A percentile compares a stretch with the other conserved stretches of the same genome.
phyloP scores from a whole-genome alignment of 2,113 vertebrate species.

The Tichodroma muraria region DNA sequence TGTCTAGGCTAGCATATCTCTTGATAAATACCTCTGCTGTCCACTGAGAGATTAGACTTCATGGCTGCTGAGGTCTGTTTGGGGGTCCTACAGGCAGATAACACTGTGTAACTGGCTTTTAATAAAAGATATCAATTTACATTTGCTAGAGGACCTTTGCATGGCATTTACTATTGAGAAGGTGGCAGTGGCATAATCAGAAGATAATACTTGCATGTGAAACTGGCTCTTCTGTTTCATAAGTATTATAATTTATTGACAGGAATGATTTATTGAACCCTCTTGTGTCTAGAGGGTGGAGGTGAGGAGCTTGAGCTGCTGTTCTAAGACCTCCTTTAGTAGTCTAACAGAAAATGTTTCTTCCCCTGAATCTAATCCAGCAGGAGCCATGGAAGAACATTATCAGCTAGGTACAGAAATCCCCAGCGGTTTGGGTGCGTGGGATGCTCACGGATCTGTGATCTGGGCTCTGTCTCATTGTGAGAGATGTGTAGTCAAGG shows the following conservation, averaged over 20 bases:
- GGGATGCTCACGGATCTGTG: background rate
- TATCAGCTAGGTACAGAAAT: slow-evolving; percentile 67
- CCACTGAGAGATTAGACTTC: slow-evolving; percentile 40
- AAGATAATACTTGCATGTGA: background rate
- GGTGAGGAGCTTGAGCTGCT: slow-evolving; percentile 9
- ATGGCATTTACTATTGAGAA: background rate
- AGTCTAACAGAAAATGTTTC: slow-evolving; percentile 69
- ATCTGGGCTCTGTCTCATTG: slow-evolving; percentile 40
- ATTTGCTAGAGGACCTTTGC: background rate
- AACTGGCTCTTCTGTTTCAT: background rate
- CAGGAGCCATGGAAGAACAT: slow-evolving; percentile 64
- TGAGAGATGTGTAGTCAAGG: slow-evolving; percentile 48
- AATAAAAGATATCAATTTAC: background rate
- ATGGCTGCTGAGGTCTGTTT: background rate
- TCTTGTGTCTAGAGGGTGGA: slow-evolving; percentile 20
- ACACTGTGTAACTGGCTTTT: background rate
- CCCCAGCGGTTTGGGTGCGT: background rate
- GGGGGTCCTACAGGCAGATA: slow-evolving; percentile 11
- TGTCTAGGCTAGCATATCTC: slow-evolving; percentile 37
- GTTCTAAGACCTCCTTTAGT: slow-evolving; percentile 71
- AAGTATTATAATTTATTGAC: slow-evolving; percentile 1
- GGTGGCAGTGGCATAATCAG: background rate
- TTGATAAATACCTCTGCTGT: slow-evolving; percentile 33
- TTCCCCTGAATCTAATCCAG: slow-evolving; percentile 64
- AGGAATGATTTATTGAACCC: slow-evolving; percentile 30